These are phyloP conservation scores for Cerastis leucographa DNA, from an alignment of 2,888 invertebrate species.

Conservation along the genomic window DNA sequence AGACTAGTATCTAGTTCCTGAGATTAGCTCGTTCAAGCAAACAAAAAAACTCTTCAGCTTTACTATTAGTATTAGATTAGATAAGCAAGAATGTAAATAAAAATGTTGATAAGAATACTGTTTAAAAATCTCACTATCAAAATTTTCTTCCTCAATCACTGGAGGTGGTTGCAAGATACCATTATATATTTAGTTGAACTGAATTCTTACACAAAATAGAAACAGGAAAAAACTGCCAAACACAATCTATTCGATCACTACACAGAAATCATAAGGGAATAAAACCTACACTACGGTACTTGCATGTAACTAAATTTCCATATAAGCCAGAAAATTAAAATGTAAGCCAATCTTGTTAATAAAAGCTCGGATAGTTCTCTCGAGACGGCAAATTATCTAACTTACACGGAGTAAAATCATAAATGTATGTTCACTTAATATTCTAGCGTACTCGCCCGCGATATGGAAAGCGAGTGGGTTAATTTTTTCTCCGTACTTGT, in stretches of 20 bases:
- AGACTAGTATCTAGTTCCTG: no score
- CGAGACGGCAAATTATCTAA: slow-evolving; percentile 57
- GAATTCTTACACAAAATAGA: neutral
- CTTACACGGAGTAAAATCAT: slow-evolving; percentile 47
- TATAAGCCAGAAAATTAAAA: slow-evolving; percentile 47
- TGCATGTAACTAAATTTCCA: slow-evolving; percentile 23
- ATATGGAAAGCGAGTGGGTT: slow-evolving; percentile 5
- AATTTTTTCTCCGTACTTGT: slow-evolving; percentile 16
- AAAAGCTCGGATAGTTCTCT: slow-evolving; percentile 43
- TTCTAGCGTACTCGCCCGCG: slow-evolving; percentile 15
- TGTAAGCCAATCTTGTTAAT: slow-evolving; percentile 34
- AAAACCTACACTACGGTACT: neutral
- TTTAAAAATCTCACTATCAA: neutral
- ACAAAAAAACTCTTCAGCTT: no score
- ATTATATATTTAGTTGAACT: neutral
- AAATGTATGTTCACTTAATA: slow-evolving; percentile 55
- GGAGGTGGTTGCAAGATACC: no score
- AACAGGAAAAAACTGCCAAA: slow-evolving; percentile 3
- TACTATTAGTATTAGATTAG: no score
- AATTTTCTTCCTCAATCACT: neutral
- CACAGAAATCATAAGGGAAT: neutral
- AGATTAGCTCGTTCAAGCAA: no score
- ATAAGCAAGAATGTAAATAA: neutral
- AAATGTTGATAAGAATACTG: neutral
- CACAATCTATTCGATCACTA: neutral